Base-by-base conservation (phyloP, 2,113 vertebrate species). In the Dipodomys spectabilis region DNA sequence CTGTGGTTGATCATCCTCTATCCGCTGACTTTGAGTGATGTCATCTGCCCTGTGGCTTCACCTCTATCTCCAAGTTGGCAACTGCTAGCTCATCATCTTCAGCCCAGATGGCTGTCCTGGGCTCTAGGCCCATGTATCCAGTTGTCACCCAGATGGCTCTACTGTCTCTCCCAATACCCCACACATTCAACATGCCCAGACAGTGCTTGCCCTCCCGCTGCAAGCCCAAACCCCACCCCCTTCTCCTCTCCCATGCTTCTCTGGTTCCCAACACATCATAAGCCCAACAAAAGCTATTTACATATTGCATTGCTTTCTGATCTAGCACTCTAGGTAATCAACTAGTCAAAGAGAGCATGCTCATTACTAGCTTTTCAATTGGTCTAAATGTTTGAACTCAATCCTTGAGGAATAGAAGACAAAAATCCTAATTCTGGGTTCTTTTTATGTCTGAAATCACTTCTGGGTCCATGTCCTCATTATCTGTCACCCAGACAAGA, bases 31-130 rank as follows among this genome's bases (percentile, higher is more conserved):
- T 74, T 53, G 22, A 35, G 49, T 90, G 95, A 97, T 82, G 86
- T 96, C 83, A 95, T 83, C 73, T 94, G 67, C 80, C 71, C 86
- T 35, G 53, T 35, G 75, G 75, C 73, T 95, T 92, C 35, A 79
- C 68, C 53, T 93, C 71, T 80, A 65, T 91, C 71, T 96, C 90
- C 23, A 75, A 39, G 53, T 44, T 86, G 95, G 86, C 88, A 88
- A 82, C 71, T 92, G 93, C 88, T 45, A 86, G 45, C 77, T 82
- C 67, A 80, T 87, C 91, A 53, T 90, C 82, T 85, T 94, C 49
- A 96, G 77, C 73, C 23, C 32, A 77, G 62, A 83, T 92, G 39
- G 62, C 32, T 93, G 80, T 93, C 82, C 75, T 94, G 91, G 91
- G 91, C 86, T 92, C 74, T 44, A 49, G 67, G 79, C 91, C 92